Conservation (phyloP, 2,888 invertebrate genomes). For the Onchidella celtica region DNA sequence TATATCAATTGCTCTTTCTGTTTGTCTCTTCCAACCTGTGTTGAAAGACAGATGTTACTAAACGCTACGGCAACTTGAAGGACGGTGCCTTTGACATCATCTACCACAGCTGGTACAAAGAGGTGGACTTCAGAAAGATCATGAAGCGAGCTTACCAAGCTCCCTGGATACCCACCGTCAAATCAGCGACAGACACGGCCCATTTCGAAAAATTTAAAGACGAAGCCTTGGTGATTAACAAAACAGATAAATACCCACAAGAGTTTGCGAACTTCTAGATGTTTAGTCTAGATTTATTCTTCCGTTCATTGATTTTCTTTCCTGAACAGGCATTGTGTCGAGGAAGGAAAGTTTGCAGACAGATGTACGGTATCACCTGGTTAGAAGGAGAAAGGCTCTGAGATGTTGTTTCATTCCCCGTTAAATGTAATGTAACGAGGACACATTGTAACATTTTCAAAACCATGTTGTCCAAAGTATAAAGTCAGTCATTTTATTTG, state of each 20-base stretch:
- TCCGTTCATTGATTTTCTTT: background rate
- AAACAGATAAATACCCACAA: constrained; percentile 19
- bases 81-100: constrained; percentile 40
- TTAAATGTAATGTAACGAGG: too few relatives aligned
- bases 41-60: constrained; percentile 48
- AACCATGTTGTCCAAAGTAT: too few relatives aligned
- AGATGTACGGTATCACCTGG: too few relatives aligned
- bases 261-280: constrained; percentile 38
- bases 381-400: too few relatives aligned
- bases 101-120: constrained; percentile 38
- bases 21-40: background rate
- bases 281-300: too few relatives aligned
- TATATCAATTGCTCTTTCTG: too few relatives aligned
- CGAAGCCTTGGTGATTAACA: constrained; percentile 27
- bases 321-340: too few relatives aligned
- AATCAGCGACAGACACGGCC: constrained; percentile 19
- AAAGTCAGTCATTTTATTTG: too few relatives aligned
- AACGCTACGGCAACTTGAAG: constrained; percentile 47
- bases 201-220: constrained; percentile 36
- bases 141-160: constrained; percentile 32
- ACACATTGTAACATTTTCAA: too few relatives aligned
- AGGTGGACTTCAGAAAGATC: constrained; percentile 41
- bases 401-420: too few relatives aligned
- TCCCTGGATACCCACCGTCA: constrained; percentile 31
- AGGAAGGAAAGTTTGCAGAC: too few relatives aligned